These are phyloP conservation scores for Ennomos fuscantarius DNA, from an alignment of 2,888 invertebrate species.

Conservation along the genomic window DNA sequence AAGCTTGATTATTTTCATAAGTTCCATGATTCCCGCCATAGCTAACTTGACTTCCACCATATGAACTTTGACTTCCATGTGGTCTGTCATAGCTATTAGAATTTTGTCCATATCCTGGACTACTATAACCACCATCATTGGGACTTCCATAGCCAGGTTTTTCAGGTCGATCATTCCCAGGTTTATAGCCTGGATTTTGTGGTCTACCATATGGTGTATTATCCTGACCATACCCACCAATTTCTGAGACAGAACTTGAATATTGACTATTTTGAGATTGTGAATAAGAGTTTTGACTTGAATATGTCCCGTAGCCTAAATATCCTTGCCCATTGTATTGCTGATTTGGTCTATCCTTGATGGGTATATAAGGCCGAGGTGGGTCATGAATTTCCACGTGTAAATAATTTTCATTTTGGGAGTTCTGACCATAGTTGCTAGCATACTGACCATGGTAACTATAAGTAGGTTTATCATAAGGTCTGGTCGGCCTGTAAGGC, in stretches of 20 bases:
- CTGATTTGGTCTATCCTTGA: conserved; percentile 44
- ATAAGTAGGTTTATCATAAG: conserved; percentile 47
- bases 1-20: conserved; percentile 25
- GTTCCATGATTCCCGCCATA: conserved; percentile 31
- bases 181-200: conserved; percentile 32
- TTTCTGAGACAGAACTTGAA: conserved; percentile 46
- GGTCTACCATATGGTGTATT: conserved; percentile 41
- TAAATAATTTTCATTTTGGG: conserved; percentile 65
- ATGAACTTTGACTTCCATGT: conserved; percentile 29
- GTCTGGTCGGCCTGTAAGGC: conserved; percentile 54
- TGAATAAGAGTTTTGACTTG: conserved; percentile 54
- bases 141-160: conserved; percentile 12
- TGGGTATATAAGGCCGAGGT: conserved; percentile 63
- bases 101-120: conserved; percentile 10
- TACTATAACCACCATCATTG: conserved; percentile 23
- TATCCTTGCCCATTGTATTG: conserved; percentile 51
- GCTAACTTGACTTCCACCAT: conserved; percentile 24
- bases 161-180: conserved; percentile 22
- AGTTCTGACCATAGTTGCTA: conserved; percentile 60
- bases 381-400: conserved; percentile 74
- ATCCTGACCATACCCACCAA: conserved; percentile 39
- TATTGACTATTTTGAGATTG: conserved; percentile 51
- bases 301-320: conserved; percentile 58
- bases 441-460: conserved; percentile 66
- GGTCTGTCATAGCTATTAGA: conserved; percentile 30